phyloP scores from a whole-genome alignment of 2,797 vertebrate species.

The Brachymystax lenok region DNA sequence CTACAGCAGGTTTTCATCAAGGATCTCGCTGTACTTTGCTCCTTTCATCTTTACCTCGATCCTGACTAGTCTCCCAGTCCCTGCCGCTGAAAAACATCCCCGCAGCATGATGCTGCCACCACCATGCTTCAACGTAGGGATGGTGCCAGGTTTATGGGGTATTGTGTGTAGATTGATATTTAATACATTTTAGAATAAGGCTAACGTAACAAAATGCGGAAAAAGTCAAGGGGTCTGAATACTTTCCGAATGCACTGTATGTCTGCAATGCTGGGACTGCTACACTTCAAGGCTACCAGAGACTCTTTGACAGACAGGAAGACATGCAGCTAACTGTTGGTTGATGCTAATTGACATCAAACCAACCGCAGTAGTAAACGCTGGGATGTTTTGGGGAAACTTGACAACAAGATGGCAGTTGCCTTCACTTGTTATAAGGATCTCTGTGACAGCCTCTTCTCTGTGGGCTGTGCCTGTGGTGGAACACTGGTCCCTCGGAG shows the following conservation, averaged over 20 bases:
- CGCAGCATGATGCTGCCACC: too few relatives aligned
- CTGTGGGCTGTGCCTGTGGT: not conserved
- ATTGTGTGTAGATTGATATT: too few relatives aligned
- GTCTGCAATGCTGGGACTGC: not conserved
- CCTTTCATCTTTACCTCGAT: too few relatives aligned
- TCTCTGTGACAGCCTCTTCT: not conserved
- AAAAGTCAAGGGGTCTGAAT: too few relatives aligned
- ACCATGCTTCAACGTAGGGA: too few relatives aligned
- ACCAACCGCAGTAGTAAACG: not conserved
- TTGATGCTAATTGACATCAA: not conserved
- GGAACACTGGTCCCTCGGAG: not conserved
- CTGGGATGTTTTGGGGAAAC: not conserved
- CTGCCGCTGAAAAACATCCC: too few relatives aligned
- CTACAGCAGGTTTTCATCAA: too few relatives aligned
- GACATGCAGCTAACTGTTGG: not conserved
- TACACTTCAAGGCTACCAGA: not conserved
- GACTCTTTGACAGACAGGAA: not conserved
- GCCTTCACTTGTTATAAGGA: not conserved
- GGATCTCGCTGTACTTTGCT: slow-evolving; percentile 3
- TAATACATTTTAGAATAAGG: too few relatives aligned
- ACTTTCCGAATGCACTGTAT: too few relatives aligned
- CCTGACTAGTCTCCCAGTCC: too few relatives aligned
- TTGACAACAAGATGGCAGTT: not conserved
- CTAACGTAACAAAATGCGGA: too few relatives aligned
- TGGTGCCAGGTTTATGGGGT: too few relatives aligned